phyloP scores from a whole-genome alignment of 1,140 invertebrate species.

The Neodiprion pinetum region DNA sequence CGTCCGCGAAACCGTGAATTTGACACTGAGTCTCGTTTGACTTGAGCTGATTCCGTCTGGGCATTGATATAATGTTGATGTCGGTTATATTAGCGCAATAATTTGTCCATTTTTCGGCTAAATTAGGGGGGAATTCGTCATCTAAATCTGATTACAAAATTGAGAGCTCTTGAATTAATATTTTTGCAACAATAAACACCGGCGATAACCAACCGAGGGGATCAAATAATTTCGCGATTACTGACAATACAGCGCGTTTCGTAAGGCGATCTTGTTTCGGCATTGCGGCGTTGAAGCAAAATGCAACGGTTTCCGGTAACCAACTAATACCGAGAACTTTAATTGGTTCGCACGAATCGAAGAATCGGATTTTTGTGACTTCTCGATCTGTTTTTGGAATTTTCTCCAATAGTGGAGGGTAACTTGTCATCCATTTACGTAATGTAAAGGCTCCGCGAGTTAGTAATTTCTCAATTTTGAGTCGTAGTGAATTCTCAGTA shows the following conservation, averaged over 20 bases:
- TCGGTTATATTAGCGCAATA: neutral
- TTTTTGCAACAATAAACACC: conserved; percentile 15
- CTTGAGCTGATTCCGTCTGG: conserved; percentile 15
- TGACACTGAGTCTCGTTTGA: conserved; percentile 4
- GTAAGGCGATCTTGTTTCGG: neutral
- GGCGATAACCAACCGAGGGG: conserved; percentile 15
- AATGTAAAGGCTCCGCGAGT: conserved; percentile 28
- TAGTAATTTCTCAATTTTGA: conserved; percentile 19
- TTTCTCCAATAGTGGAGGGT: neutral
- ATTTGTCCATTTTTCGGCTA: neutral
- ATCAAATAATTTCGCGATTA: conserved; percentile 15
- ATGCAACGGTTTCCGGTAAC: neutral
- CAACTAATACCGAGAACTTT: neutral
- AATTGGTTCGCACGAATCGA: neutral
- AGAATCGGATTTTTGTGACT: neutral
- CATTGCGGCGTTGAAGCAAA: neutral
- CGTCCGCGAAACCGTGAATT: conserved; percentile 31
- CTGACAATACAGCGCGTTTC: conserved; percentile 18
- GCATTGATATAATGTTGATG: conserved; percentile 8
- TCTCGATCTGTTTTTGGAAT: neutral
- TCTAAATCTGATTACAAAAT: conserved; percentile 8
- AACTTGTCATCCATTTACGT: conserved; percentile 28
- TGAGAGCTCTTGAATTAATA: conserved; percentile 14
- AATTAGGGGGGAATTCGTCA: neutral
- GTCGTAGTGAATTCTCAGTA: conserved; percentile 13